Evolutionary conservation across 2,888 invertebrate species (phyloP).

Genomic region (Luffia ferchaultella): DNA sequence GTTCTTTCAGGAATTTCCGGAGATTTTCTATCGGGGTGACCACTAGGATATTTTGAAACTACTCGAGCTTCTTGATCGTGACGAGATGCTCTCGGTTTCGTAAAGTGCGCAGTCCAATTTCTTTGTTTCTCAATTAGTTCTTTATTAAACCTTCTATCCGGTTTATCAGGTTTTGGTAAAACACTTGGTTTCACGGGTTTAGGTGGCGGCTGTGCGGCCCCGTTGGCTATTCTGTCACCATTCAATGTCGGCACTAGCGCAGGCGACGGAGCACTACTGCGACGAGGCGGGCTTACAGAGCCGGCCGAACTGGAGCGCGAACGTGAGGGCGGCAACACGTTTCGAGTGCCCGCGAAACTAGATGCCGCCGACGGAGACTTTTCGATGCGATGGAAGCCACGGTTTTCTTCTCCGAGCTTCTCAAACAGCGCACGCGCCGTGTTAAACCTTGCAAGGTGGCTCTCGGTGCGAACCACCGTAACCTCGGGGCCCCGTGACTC

Average conservation of each 20-base stretch:
- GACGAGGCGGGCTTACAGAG: constrained; percentile 64
- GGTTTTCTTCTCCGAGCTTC: constrained; percentile 82
- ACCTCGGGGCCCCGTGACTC: constrained; percentile 66
- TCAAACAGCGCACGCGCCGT: constrained; percentile 92
- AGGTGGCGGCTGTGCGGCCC: constrained; percentile 48
- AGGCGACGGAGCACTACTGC: constrained; percentile 60
- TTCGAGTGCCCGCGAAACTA: constrained; percentile 63
- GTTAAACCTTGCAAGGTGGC: constrained; percentile 90
- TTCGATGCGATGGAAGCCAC: constrained; percentile 61
- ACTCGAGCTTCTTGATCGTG: constrained; percentile 35
- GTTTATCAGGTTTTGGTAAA: constrained; percentile 81
- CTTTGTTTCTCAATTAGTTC: constrained; percentile 90
- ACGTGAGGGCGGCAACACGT: constrained; percentile 60
- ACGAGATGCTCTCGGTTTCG: constrained; percentile 72
- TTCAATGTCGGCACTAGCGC: constrained; percentile 44
- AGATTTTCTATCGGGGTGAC: constrained; percentile 44
- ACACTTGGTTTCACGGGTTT: constrained; percentile 64
- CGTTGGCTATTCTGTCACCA: constrained; percentile 50
- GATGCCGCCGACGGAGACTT: constrained; percentile 65
- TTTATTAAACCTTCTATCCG: constrained; percentile 83
- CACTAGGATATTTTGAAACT: constrained; percentile 40
- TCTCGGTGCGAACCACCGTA: constrained; percentile 85
- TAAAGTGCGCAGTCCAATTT: constrained; percentile 93
- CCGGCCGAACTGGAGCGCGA: constrained; percentile 76
- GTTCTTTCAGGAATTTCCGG: constrained; percentile 43